Evolutionary conservation across 2,888 invertebrate species (phyloP).

Genomic region (Aleiodes testaceus): DNA sequence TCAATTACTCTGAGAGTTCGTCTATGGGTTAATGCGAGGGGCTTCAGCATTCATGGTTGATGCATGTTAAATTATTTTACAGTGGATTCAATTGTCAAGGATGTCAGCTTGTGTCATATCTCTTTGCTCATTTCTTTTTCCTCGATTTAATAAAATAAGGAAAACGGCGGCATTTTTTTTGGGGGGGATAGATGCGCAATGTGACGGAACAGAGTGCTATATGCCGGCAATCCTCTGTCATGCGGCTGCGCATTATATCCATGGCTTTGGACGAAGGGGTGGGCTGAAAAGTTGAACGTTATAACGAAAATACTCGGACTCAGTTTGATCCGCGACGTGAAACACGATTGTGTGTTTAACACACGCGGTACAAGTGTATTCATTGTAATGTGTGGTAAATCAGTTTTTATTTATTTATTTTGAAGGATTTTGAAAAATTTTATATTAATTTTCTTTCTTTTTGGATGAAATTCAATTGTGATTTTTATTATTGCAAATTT

Average conservation of each 20-base stretch:
- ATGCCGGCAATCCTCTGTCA: constrained; percentile 52
- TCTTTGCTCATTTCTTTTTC: background rate
- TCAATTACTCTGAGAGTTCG: constrained; percentile 3
- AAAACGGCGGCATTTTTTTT: constrained; percentile 11
- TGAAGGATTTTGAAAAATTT: too few species aligned
- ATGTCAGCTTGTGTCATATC: background rate
- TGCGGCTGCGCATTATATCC: constrained; percentile 65
- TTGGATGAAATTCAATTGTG: too few species aligned
- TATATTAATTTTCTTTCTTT: too few species aligned
- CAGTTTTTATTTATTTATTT: background rate
- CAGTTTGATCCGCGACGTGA: constrained; percentile 69
- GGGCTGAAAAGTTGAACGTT: constrained; percentile 60
- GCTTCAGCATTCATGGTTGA: too few species aligned
- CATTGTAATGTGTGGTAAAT: background rate
- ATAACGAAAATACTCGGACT: constrained; percentile 63
- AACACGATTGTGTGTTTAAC: constrained; percentile 23
- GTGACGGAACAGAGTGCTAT: constrained; percentile 42
- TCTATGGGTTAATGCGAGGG: too few species aligned
- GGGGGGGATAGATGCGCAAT: constrained; percentile 27
- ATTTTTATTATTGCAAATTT: too few species aligned
- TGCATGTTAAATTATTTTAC: too few species aligned
- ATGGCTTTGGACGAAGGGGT: constrained; percentile 52
- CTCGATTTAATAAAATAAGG: constrained; percentile 18
- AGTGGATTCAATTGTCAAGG: background rate
- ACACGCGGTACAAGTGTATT: background rate